A percentile compares a stretch with the other conserved stretches of the same genome.
Conservation (phyloP, 1,140 invertebrate species). For the Sesamia nonagrioides region DNA sequence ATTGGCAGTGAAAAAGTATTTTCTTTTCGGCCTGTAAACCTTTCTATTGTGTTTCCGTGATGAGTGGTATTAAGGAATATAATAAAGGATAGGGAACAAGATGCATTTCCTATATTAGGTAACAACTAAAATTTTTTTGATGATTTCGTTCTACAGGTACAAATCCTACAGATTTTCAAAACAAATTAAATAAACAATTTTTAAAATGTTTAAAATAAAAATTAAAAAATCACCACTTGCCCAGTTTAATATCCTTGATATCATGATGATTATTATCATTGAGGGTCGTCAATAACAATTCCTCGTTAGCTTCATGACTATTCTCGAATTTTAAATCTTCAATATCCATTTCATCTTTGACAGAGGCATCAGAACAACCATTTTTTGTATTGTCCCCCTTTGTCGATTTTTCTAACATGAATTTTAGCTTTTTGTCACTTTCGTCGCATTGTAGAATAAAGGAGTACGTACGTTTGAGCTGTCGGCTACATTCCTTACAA, state of each 20-base stretch:
- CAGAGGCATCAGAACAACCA: neutral
- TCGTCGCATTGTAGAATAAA: constrained; percentile 75
- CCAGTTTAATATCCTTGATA: constrained; percentile 62
- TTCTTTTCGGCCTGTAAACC: too few relatives aligned
- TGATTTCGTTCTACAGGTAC: too few relatives aligned
- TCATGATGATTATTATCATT: constrained; percentile 44
- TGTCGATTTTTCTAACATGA: constrained; percentile 57
- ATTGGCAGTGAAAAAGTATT: too few relatives aligned
- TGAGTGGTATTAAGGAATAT: too few relatives aligned
- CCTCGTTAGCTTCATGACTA: constrained; percentile 26
- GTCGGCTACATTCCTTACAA: constrained; percentile 76
- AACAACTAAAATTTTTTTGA: neutral
- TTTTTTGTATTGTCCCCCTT: constrained; percentile 12
- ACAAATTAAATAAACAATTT: too few relatives aligned
- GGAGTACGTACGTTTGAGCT: constrained; percentile 72
- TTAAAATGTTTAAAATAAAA: neutral
- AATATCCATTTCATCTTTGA: constrained; percentile 48
- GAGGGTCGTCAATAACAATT: constrained; percentile 33
- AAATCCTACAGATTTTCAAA: too few relatives aligned
- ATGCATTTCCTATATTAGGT: too few relatives aligned
- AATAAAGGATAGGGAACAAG: too few relatives aligned
- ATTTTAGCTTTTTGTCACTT: constrained; percentile 70
- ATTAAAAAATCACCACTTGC: constrained; percentile 41
- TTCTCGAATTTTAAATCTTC: neutral
- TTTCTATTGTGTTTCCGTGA: too few relatives aligned